These are phyloP conservation scores for Hypothenemus hampei DNA, from an alignment of 1,140 invertebrate genomes.

Conservation along the genomic window DNA sequence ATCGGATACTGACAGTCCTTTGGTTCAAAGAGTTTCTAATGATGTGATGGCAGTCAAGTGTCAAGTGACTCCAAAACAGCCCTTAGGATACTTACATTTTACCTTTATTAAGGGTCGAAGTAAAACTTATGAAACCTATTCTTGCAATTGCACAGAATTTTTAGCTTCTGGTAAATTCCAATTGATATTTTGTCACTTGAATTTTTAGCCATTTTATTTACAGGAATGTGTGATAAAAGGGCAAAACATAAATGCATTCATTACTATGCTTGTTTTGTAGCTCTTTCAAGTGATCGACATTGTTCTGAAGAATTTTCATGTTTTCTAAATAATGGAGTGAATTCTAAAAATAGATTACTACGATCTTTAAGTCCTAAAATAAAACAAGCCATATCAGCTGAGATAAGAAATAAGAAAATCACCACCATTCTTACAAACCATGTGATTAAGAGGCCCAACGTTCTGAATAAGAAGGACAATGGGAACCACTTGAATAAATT, in stretches of 20 bases:
- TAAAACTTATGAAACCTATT: constrained; percentile 57
- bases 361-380: too few relatives aligned
- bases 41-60: constrained; percentile 75
- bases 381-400: too few relatives aligned
- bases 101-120: constrained; percentile 56
- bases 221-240: constrained; percentile 18
- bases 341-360: too few relatives aligned
- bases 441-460: too few relatives aligned
- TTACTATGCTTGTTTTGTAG: constrained; percentile 72
- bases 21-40: constrained; percentile 74
- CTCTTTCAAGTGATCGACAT: constrained; percentile 69
- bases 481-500: too few relatives aligned
- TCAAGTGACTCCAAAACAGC: constrained; percentile 62
- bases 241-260: constrained; percentile 50
- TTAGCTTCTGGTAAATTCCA: constrained; percentile 31
- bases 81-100: constrained; percentile 72
- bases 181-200: not conserved
- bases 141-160: constrained; percentile 60
- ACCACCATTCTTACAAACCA: too few relatives aligned
- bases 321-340: constrained; percentile 56
- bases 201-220: constrained; percentile 1
- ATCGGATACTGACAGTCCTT: constrained; percentile 59
- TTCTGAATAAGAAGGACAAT: too few relatives aligned
- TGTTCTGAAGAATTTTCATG: constrained; percentile 64
- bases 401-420: too few relatives aligned